A percentile compares a stretch with the other conserved stretches of the same genome.
phyloP scores from a whole-genome alignment of 2,888 invertebrate species.

The Cerastis rubricosa region DNA sequence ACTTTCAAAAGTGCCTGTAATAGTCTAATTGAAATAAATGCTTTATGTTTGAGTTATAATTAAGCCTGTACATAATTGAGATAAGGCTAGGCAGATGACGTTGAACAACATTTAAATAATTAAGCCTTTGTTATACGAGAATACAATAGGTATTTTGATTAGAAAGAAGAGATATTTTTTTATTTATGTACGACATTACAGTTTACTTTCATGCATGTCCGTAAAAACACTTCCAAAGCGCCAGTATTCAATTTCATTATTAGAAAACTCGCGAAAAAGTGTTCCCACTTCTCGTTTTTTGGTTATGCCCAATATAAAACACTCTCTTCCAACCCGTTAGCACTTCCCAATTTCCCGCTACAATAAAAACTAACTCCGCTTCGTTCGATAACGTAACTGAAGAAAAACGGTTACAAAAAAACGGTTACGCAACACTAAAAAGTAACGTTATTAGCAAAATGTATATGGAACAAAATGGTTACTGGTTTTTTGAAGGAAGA shows the following conservation, averaged over 20 bases:
- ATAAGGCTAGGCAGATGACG: too few species aligned
- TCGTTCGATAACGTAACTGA: conserved; percentile 28
- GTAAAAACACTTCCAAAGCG: conserved; percentile 30
- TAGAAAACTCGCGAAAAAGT: conserved; percentile 15
- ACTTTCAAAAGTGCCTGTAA: too few species aligned
- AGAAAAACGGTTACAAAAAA: conserved; percentile 46
- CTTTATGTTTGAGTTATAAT: too few species aligned
- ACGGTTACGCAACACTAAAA: conserved; percentile 38
- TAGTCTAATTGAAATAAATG: too few species aligned
- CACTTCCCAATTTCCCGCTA: conserved; percentile 41
- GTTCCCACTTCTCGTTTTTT: conserved; percentile 39
- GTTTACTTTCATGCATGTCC: neutral
- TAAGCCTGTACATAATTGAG: too few species aligned
- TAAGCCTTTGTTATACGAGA: neutral
- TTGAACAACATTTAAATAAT: neutral
- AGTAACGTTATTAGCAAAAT: conserved; percentile 48
- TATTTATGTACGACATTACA: neutral
- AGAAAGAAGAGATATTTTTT: too few species aligned
- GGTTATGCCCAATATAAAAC: conserved; percentile 43
- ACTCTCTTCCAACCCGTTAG: conserved; percentile 41
- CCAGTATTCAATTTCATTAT: conserved; percentile 29
- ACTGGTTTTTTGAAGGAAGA: conserved; percentile 27
- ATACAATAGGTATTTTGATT: too few species aligned
- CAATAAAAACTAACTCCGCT: conserved; percentile 53
- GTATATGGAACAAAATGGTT: conserved; percentile 50